Conservation (phyloP, 1,140 invertebrate genomes). For the Eubasilissa regina region DNA sequence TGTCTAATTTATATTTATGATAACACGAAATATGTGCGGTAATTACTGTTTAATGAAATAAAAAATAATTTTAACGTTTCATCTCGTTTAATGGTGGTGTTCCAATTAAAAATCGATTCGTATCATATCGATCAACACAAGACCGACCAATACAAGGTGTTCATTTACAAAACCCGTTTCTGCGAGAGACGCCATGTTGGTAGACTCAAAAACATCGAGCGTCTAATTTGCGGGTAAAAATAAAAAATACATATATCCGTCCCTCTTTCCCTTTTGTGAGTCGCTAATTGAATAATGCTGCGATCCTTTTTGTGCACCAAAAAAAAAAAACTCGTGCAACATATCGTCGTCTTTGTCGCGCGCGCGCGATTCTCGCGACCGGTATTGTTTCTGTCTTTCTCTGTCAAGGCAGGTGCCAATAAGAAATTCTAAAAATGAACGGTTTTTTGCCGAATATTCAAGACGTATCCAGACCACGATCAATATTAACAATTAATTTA, state of each 20-base stretch:
- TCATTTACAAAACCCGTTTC: conserved; percentile 9
- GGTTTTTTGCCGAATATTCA: neutral
- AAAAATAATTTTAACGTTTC: neutral
- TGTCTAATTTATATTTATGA: too few species aligned
- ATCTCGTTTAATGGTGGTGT: neutral
- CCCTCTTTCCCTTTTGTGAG: conserved; percentile 4
- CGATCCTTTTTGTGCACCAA: conserved; percentile 18
- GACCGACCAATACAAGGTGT: neutral
- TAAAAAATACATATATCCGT: neutral
- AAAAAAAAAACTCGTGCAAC: neutral
- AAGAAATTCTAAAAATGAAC: neutral
- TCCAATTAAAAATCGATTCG: conserved; percentile 32
- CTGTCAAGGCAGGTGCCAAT: conserved; percentile 32
- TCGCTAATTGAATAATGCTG: conserved; percentile 29
- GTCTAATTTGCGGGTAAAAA: conserved; percentile 23
- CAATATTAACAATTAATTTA: neutral
- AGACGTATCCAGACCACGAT: neutral
- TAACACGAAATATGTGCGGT: too few species aligned
- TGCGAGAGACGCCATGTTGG: conserved; percentile 4
- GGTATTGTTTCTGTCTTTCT: neutral
- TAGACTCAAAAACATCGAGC: neutral
- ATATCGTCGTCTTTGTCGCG: neutral
- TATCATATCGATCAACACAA: conserved; percentile 25
- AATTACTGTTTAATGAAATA: too few species aligned
- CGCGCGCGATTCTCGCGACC: neutral